Evolutionary conservation across 2,888 invertebrate genomes (phyloP).

Genomic region (Marronus borbonicus): DNA sequence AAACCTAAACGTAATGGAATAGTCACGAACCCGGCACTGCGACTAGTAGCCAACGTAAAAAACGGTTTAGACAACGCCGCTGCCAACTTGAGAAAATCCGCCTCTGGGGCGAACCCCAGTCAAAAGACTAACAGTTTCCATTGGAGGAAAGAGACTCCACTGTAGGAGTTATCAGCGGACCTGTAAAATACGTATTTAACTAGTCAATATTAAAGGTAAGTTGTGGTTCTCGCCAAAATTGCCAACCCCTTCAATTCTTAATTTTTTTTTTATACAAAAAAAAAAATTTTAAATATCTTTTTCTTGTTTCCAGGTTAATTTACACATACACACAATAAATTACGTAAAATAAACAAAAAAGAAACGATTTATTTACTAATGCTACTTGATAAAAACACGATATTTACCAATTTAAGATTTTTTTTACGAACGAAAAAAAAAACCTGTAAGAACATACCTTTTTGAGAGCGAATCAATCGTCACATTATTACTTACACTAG

Average conservation of each 20-base stretch:
- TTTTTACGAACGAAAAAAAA: not conserved
- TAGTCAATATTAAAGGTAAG: conserved; percentile 59
- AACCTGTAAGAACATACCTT: not conserved
- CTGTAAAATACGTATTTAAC: conserved; percentile 53
- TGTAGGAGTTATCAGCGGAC: conserved; percentile 64
- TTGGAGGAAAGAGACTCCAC: conserved; percentile 89
- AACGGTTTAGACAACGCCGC: conserved; percentile 80
- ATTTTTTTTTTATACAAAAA: not conserved
- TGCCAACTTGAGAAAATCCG: conserved; percentile 76
- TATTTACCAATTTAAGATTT: too few relatives aligned
- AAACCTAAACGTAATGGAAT: conserved; percentile 88
- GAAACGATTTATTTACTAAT: too few relatives aligned
- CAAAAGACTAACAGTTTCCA: conserved; percentile 85
- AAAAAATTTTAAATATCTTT: not conserved
- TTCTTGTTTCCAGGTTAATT: conserved; percentile 29
- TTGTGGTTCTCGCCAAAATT: not conserved
- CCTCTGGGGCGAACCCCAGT: conserved; percentile 75
- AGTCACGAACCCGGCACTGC: conserved; percentile 89
- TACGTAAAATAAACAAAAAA: not conserved
- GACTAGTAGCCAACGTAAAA: conserved; percentile 84
- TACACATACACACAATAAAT: conserved; percentile 14
- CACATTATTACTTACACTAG: conserved; percentile 54
- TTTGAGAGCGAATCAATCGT: not conserved
- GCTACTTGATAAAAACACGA: too few relatives aligned
- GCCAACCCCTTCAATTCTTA: not conserved